phyloP scores from a whole-genome alignment of 2,113 vertebrate genomes.

The Arvicanthis niloticus region DNA sequence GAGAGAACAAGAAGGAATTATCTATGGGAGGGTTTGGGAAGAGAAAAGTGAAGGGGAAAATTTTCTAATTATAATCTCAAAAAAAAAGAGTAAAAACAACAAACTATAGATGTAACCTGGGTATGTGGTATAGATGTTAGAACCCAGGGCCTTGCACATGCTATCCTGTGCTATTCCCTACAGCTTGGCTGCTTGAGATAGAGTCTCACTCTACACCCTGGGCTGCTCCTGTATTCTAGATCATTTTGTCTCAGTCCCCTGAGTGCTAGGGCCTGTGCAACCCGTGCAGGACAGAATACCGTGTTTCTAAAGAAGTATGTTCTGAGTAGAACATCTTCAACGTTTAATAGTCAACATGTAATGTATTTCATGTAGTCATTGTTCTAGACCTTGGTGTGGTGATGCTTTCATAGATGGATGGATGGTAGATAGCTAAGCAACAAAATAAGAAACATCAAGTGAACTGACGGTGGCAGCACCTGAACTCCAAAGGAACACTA shows the following conservation, averaged over 20 bases:
- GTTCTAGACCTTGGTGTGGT: not conserved
- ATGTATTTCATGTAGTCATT: not conserved
- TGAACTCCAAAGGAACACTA: not conserved
- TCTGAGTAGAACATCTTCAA: not conserved
- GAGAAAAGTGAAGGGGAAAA: not conserved
- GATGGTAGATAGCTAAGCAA: not conserved
- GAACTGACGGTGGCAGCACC: not conserved
- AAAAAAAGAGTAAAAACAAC: not conserved
- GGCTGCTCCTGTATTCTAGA: not conserved
- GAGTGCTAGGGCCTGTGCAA: not conserved
- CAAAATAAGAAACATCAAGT: constrained; percentile 5
- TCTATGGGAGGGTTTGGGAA: not conserved
- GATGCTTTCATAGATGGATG: not conserved
- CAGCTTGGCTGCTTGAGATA: not conserved
- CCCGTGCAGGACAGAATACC: not conserved
- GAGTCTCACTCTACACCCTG: not conserved
- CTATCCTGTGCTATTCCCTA: not conserved
- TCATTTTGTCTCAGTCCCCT: not conserved
- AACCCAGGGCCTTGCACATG: not conserved
- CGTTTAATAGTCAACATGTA: not conserved
- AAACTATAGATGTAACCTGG: not conserved
- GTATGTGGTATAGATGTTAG: not conserved
- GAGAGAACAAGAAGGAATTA: not conserved
- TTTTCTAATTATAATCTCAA: not conserved
- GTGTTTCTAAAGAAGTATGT: not conserved